A percentile compares a stretch with the other conserved stretches of the same genome.
These are phyloP conservation scores for Silurus lanzhouensis DNA, from an alignment of 2,797 vertebrate species.

Conservation along the genomic window DNA sequence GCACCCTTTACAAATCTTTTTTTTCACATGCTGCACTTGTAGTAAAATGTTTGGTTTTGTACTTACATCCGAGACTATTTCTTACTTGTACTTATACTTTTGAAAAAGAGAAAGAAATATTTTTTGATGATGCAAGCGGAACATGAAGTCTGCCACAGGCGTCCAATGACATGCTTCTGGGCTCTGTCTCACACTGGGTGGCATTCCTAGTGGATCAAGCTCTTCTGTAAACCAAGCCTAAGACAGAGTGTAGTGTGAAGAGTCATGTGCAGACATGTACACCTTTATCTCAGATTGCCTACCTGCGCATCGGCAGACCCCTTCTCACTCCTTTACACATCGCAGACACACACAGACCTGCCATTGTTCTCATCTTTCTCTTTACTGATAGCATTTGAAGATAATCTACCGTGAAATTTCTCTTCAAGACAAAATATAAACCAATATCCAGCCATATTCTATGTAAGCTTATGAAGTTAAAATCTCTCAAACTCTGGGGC, in stretches of 20 bases:
- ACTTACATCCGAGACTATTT: not conserved
- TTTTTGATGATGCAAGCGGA: not conserved
- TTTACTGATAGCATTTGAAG: conserved; percentile 66
- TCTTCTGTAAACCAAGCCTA: conserved; percentile 27
- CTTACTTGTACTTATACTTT: not conserved
- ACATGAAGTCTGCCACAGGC: not conserved
- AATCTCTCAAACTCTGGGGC: too few species aligned
- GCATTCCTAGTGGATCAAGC: conserved; percentile 63
- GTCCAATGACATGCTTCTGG: conserved; percentile 53
- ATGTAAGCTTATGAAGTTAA: not conserved
- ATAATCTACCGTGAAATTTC: conserved; percentile 29
- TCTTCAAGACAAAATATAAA: not conserved
- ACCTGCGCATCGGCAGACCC: conserved; percentile 50
- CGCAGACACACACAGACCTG: conserved; percentile 66
- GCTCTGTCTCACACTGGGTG: conserved; percentile 69
- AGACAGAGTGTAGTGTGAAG: conserved; percentile 38
- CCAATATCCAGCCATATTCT: not conserved
- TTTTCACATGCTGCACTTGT: not conserved
- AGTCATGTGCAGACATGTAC: conserved; percentile 69
- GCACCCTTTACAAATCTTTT: not conserved
- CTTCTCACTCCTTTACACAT: conserved; percentile 55
- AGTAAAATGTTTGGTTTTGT: not conserved
- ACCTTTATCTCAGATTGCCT: conserved; percentile 64
- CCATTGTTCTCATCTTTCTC: conserved; percentile 66
- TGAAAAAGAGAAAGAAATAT: conserved; percentile 5